These are phyloP conservation scores for Myotis lucifugus DNA, from an alignment of 2,113 vertebrate genomes.

Conservation along the genomic window DNA sequence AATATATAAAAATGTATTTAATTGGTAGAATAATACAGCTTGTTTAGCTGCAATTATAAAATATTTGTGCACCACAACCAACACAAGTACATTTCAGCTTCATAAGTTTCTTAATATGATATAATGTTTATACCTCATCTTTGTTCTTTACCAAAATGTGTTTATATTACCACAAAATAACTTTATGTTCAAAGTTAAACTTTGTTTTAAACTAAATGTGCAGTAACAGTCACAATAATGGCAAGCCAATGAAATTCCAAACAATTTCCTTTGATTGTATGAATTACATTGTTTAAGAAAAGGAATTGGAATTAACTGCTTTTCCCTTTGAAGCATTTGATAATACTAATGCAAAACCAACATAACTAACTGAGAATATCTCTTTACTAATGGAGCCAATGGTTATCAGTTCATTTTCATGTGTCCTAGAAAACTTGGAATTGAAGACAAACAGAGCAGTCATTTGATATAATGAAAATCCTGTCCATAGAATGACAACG, in stretches of 20 bases:
- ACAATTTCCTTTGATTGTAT: not conserved
- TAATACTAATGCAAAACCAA: not conserved
- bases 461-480: not conserved
- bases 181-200: not conserved
- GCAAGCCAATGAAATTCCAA: not conserved
- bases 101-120: not conserved
- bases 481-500: not conserved
- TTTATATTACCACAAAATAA: not conserved
- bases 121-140: not conserved
- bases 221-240: not conserved
- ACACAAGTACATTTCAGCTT: not conserved
- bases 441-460: not conserved
- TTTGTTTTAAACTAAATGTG: not conserved
- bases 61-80: not conserved
- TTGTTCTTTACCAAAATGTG: not conserved
- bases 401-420: not conserved
- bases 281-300: not conserved
- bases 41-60: not conserved
- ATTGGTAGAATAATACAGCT: not conserved
- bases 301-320: not conserved
- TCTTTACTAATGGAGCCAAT: not conserved
- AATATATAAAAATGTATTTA: not conserved
- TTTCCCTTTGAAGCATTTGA: slow-evolving; percentile 3
- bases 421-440: not conserved
- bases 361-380: not conserved